Evolutionary conservation across 2,797 vertebrate genomes (phyloP).

Genomic region (Parauchenoglanis punctatus): DNA sequence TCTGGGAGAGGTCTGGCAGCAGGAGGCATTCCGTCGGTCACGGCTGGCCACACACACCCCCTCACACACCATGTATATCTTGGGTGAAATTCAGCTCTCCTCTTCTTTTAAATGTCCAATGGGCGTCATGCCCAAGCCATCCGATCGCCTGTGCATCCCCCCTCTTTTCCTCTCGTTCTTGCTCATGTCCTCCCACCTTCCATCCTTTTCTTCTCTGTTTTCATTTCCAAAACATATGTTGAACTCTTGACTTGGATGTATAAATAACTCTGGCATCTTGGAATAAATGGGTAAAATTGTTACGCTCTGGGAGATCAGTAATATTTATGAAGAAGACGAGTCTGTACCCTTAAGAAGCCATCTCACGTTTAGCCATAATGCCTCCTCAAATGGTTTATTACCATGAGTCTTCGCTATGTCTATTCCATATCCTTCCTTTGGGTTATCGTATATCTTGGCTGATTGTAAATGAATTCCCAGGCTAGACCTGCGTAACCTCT

Average conservation of each 20-base stretch:
- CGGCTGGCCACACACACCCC: conserved; percentile 25
- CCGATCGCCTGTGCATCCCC: not conserved
- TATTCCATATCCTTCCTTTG: conserved; percentile 9
- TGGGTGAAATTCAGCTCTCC: conserved; percentile 40
- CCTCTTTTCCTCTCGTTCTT: conserved; percentile 5
- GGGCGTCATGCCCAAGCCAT: conserved; percentile 20
- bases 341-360: not conserved
- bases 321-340: conserved; percentile 24
- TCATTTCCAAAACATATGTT: conserved; percentile 32
- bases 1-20: conserved; percentile 37
- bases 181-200: conserved; percentile 21
- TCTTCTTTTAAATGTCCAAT: conserved; percentile 33
- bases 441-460: conserved; percentile 10
- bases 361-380: conserved; percentile 4
- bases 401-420: not conserved
- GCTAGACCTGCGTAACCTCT: conserved; percentile 22
- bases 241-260: conserved; percentile 30
- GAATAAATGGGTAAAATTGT: conserved; percentile 23
- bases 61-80: conserved; percentile 26
- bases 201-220: conserved; percentile 42
- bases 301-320: not conserved
- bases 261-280: conserved; percentile 16
- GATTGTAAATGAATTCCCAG: conserved; percentile 19
- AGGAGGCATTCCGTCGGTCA: conserved; percentile 37
- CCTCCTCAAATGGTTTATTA: conserved; percentile 4